phyloP scores from a whole-genome alignment of 1,140 invertebrate genomes.

The Euura saliciscinereae region DNA sequence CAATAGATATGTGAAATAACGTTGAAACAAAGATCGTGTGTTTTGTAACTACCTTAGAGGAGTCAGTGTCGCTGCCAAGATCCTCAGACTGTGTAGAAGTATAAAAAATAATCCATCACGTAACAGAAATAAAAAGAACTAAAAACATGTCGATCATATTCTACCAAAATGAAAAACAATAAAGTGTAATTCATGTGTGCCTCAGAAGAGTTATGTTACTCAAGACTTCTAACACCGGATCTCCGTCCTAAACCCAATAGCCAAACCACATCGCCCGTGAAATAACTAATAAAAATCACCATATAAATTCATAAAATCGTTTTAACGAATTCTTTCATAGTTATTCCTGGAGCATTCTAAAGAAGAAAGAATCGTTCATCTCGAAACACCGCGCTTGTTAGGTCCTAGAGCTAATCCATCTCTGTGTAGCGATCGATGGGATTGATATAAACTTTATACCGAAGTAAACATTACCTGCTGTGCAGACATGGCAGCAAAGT shows the following conservation, averaged over 20 bases:
- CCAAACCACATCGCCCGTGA: too few species aligned
- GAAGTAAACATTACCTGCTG: conserved; percentile 56
- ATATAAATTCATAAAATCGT: neutral
- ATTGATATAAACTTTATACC: neutral
- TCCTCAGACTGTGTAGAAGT: neutral
- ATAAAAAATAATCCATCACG: neutral
- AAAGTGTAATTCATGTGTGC: too few species aligned
- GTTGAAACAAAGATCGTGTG: neutral
- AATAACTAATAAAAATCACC: neutral
- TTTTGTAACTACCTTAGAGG: neutral
- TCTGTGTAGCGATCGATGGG: too few species aligned
- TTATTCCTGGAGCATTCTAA: neutral
- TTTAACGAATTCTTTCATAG: neutral
- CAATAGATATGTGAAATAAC: neutral
- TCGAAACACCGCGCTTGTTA: neutral
- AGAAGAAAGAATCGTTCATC: neutral
- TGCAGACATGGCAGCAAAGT: conserved; percentile 58
- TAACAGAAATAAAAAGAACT: neutral
- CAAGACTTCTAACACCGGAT: too few species aligned
- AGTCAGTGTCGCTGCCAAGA: neutral
- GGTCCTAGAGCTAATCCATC: neutral
- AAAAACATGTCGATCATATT: neutral
- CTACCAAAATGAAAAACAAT: neutral
- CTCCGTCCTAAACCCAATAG: too few species aligned
- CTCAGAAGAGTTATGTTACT: too few species aligned